Evolutionary conservation across 35 echinoderm and acorn worm species (phyloP).

Genomic region (Diadema setosum): DNA sequence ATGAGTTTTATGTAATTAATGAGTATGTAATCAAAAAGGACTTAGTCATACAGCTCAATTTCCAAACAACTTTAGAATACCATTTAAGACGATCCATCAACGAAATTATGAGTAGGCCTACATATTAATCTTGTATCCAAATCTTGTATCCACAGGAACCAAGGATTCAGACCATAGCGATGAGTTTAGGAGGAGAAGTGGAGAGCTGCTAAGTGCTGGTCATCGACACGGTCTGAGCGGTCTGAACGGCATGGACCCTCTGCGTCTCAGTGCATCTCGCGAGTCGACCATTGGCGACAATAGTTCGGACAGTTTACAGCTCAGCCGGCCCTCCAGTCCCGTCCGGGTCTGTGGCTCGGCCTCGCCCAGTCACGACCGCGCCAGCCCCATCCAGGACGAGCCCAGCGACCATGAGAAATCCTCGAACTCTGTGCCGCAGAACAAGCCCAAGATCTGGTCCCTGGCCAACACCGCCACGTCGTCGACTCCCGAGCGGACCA

Average conservation of each 20-base stretch:
- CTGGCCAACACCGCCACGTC: conserved; percentile 90
- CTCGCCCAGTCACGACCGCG: background rate
- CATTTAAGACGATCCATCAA: no score
- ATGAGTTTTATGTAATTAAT: no score
- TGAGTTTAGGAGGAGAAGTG: background rate
- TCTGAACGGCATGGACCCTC: background rate
- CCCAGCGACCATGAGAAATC: conserved; percentile 15
- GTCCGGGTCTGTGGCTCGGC: background rate
- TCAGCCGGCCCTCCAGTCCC: background rate
- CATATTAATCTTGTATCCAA: no score
- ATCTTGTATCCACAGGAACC: background rate
- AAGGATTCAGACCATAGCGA: background rate
- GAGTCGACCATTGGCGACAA: background rate
- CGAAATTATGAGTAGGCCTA: no score
- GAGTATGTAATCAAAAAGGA: no score
- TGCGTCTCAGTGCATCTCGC: background rate
- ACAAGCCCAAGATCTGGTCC: conserved; percentile 99
- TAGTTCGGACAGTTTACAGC: background rate
- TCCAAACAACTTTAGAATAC: no score
- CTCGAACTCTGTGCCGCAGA: conserved; percentile 5
- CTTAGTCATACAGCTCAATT: no score
- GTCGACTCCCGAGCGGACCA: conserved; percentile 44
- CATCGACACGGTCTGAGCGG: background rate
- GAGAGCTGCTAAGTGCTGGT: background rate
- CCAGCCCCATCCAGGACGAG: conserved; percentile 10